These are phyloP conservation scores for Tetramorium bicarinatum DNA, from an alignment of 2,888 invertebrate genomes.

Conservation along the genomic window DNA sequence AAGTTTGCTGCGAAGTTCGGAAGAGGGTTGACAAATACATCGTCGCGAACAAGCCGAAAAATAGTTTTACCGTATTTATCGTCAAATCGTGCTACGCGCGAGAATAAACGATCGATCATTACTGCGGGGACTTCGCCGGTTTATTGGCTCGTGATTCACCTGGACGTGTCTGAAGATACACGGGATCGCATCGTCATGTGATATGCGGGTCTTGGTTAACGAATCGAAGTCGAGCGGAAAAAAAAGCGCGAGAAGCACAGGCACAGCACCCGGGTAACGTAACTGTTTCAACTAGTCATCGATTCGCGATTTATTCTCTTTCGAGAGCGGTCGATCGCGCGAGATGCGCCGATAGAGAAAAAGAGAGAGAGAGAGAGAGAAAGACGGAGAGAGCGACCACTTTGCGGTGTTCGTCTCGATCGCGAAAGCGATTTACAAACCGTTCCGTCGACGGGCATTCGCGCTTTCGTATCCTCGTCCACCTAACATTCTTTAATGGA, in stretches of 20 bases:
- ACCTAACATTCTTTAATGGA: slow-evolving; percentile 44
- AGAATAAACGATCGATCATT: slow-evolving; percentile 1
- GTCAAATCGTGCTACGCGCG: not conserved
- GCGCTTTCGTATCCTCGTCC: slow-evolving; percentile 34
- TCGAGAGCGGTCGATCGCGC: slow-evolving; percentile 40
- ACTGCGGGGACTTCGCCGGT: not conserved
- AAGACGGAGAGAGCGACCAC: not conserved
- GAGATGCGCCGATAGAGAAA: not conserved
- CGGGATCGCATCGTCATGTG: slow-evolving; percentile 54
- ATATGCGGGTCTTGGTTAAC: slow-evolving; percentile 38
- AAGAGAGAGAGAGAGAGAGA: not conserved
- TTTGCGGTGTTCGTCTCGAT: slow-evolving; percentile 52
- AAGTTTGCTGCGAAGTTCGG: not conserved
- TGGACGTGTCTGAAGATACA: slow-evolving; percentile 34
- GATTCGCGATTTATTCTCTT: slow-evolving; percentile 72
- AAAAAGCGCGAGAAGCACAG: slow-evolving; percentile 8
- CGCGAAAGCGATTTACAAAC: slow-evolving; percentile 50
- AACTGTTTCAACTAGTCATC: slow-evolving; percentile 76
- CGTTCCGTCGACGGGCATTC: slow-evolving; percentile 16
- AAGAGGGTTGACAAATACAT: not conserved
- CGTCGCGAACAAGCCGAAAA: not conserved
- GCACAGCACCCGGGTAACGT: slow-evolving; percentile 52
- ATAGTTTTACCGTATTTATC: not conserved
- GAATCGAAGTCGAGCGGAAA: slow-evolving; percentile 34
- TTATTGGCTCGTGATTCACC: slow-evolving; percentile 27